phyloP scores from a whole-genome alignment of 2,888 invertebrate genomes.

The Torymus texanus region DNA sequence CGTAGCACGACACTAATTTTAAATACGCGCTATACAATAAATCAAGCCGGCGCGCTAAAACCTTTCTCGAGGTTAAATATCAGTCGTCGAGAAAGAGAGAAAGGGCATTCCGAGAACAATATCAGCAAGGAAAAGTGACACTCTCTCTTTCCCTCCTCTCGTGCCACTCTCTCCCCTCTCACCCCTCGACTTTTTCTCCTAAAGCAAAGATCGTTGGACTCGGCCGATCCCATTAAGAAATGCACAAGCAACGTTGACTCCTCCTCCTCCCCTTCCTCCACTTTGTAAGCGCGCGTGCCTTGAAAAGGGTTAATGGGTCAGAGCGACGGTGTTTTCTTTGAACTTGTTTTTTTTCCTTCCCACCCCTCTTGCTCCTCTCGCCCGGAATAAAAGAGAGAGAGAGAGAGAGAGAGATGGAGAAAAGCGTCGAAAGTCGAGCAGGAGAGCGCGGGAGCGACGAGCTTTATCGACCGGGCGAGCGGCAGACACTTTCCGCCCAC shows the following conservation, averaged over 20 bases:
- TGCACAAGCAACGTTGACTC: conserved; percentile 2
- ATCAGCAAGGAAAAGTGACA: conserved; percentile 3
- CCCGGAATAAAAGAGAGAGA: background rate
- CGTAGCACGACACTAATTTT: too few relatives aligned
- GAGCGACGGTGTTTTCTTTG: conserved; percentile 35
- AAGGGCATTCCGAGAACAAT: conserved; percentile 8
- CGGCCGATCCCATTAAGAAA: conserved; percentile 44
- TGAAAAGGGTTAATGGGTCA: conserved; percentile 51
- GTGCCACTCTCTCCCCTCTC: background rate
- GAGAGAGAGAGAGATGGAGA: background rate
- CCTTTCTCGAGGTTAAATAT: background rate
- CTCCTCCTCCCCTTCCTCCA: too few relatives aligned
- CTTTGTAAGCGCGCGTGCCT: background rate
- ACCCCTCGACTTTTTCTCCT: background rate
- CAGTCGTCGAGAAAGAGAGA: background rate
- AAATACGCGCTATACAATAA: too few relatives aligned
- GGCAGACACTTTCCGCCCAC: conserved; percentile 45
- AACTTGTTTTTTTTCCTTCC: conserved; percentile 23
- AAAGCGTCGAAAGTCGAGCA: conserved; percentile 47
- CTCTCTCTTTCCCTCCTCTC: background rate
- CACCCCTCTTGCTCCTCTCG: background rate
- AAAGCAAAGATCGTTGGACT: conserved; percentile 13
- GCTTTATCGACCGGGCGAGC: conserved; percentile 52
- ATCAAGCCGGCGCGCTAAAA: too few relatives aligned
- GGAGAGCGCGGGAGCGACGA: conserved; percentile 43